Base-by-base conservation (phyloP, 92 coral and sea anemone genomes). In the Epizoanthus scotinus region DNA sequence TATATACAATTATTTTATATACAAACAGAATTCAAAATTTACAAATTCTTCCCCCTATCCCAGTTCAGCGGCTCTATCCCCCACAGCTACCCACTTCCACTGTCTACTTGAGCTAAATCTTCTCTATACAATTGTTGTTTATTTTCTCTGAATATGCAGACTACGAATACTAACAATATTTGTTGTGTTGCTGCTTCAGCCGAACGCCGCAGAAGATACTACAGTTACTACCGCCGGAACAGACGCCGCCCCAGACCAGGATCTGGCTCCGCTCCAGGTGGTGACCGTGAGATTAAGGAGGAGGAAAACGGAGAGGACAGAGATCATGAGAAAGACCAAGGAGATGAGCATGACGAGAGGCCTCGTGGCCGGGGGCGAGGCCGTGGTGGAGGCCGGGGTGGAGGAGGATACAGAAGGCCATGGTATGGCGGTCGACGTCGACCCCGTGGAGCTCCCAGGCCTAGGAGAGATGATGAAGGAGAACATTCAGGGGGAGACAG, bases 231-330 rank as follows among this genome's bases (percentile, higher is more conserved):
- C 80, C 90, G 97, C 81, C 89, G 98, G 65, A 72, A 86, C 69
- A 88, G 94, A 82, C 95, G 94, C 86, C 98, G 94, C 81, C 98
- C 94, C 73, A 75, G 93, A 78, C 92, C 89, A 57, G 84, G 95
- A 81, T 90, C 94, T 4, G 87, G 84, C 77, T 82, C 86, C 84
- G 89, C 93, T 86, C 87, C 88, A 21, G 90, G 84, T 71, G 97
- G 92, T 60, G 94, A 83, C 55, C 85, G 70, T 54, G 89, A 86
- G 64, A 67, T 69, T 72, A 84, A 71, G 40, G 82, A 94, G 70
- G 99, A 73, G 17, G 90, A 90, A 56, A 81, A 87, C 27, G 95
- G 82, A 62, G 94, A 91, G 31, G 95, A 89, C 27, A 84, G 81
- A 57, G 86, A 83, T 57, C 85, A 79, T 15, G 94, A 84, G 17